A percentile compares a stretch with the other conserved stretches of the same genome.
phyloP scores from a whole-genome alignment of 2,888 invertebrate genomes.

The Pollenia griseotomentosa region DNA sequence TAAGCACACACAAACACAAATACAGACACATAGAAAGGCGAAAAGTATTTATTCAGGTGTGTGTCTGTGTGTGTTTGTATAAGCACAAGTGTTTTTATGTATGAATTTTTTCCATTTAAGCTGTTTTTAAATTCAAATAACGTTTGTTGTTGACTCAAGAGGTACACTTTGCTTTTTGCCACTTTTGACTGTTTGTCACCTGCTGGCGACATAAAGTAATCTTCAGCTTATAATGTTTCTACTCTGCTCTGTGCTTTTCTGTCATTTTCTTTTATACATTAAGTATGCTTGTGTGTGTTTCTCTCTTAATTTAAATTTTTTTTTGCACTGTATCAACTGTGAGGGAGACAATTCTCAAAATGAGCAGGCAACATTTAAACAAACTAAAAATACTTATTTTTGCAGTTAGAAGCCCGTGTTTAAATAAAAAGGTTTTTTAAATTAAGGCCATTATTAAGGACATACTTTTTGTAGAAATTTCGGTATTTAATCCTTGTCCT shows the following conservation, averaged over 20 bases:
- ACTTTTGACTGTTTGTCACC: slow-evolving; percentile 55
- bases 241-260: neutral
- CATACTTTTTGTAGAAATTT: too few relatives aligned
- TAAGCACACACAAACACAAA: neutral
- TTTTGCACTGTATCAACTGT: neutral
- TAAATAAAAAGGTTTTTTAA: neutral
- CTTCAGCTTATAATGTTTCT: slow-evolving; percentile 52
- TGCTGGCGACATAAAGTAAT: slow-evolving; percentile 63
- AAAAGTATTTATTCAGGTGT: neutral
- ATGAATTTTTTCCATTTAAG: slow-evolving; percentile 35
- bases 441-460: too few relatives aligned
- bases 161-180: slow-evolving; percentile 60
- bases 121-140: slow-evolving; percentile 65
- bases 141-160: slow-evolving; percentile 61
- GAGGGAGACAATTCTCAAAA: slow-evolving; percentile 33
- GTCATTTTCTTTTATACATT: neutral
- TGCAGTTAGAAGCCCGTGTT: slow-evolving; percentile 6
- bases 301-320: slow-evolving; percentile 1
- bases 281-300: neutral
- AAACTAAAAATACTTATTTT: slow-evolving; percentile 30
- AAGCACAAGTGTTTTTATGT: neutral
- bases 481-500: too few relatives aligned
- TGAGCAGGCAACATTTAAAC: slow-evolving; percentile 38
- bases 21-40: neutral
- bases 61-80: neutral